Percentiles rank a stretch among this genome's conserved stretches.
phyloP scores from a whole-genome alignment of 2,797 vertebrate species.

The Scolopax rusticola region DNA sequence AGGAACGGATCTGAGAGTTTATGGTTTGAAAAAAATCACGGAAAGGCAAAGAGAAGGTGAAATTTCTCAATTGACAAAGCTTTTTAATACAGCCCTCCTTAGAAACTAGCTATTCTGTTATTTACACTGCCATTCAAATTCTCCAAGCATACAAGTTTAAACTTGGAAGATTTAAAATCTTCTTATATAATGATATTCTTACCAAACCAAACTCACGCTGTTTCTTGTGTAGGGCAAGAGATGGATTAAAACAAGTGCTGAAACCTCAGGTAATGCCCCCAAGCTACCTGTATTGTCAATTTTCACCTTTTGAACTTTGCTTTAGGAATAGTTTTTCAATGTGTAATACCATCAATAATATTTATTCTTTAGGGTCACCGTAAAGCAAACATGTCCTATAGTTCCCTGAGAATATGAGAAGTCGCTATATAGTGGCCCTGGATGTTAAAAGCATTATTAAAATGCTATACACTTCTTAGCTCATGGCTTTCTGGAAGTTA shows the following conservation, averaged over 20 bases:
- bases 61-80: neutral
- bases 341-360: neutral
- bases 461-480: neutral
- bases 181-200: neutral
- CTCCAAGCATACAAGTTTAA: neutral
- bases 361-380: neutral
- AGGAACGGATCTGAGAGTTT: neutral
- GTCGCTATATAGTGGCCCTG: neutral
- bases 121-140: neutral
- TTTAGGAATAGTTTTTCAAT: neutral
- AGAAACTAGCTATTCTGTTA: neutral
- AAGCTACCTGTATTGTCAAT: neutral
- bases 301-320: neutral
- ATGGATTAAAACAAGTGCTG: neutral
- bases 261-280: neutral
- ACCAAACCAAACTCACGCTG: neutral
- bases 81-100: neutral
- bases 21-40: neutral
- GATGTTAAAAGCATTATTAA: neutral
- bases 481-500: neutral
- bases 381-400: neutral
- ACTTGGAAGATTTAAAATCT: neutral
- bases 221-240: neutral
- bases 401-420: neutral
- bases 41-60: neutral